Percentiles rank a stretch among this genome's conserved stretches.
Evolutionary conservation across 2,797 vertebrate species (phyloP).

Genomic region (Momotus momota): DNA sequence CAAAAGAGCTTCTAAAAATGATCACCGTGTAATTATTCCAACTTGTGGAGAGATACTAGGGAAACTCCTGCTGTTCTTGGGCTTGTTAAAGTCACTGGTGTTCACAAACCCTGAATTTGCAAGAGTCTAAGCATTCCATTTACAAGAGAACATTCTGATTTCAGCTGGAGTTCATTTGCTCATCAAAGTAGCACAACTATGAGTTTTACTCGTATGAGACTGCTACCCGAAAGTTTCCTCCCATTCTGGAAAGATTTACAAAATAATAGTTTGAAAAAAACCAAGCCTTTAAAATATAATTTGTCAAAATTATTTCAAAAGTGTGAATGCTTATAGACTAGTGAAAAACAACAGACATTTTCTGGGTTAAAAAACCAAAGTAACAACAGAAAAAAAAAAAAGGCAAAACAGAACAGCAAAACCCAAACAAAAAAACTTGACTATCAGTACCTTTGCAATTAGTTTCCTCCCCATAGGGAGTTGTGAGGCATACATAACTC

Average conservation of each 20-base stretch:
- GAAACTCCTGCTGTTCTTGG: constrained; percentile 39
- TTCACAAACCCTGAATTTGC: constrained; percentile 22
- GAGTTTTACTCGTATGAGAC: constrained; percentile 57
- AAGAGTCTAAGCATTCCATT: constrained; percentile 20
- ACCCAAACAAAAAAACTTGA: not conserved
- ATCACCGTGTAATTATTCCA: constrained; percentile 51
- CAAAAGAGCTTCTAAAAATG: constrained; percentile 30
- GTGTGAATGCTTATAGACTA: not conserved
- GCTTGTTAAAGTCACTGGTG: constrained; percentile 26
- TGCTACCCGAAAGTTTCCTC: constrained; percentile 57
- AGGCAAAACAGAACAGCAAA: fast-evolving
- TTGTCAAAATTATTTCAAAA: constrained; percentile 21
- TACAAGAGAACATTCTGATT: constrained; percentile 70
- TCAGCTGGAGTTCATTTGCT: constrained; percentile 60
- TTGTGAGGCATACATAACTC: not conserved
- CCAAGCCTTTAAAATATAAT: not conserved
- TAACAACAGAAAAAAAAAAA: too few species aligned
- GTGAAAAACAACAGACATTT: not conserved
- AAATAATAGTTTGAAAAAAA: constrained; percentile 55
- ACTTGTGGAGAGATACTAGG: not conserved
- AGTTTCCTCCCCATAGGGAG: not conserved
- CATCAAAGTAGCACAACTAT: constrained; percentile 13
- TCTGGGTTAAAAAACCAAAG: not conserved
- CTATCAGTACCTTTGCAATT: not conserved
- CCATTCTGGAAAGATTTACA: constrained; percentile 23